Evolutionary conservation across 2,113 vertebrate species (phyloP).

Genomic region (Dipodomys spectabilis): DNA sequence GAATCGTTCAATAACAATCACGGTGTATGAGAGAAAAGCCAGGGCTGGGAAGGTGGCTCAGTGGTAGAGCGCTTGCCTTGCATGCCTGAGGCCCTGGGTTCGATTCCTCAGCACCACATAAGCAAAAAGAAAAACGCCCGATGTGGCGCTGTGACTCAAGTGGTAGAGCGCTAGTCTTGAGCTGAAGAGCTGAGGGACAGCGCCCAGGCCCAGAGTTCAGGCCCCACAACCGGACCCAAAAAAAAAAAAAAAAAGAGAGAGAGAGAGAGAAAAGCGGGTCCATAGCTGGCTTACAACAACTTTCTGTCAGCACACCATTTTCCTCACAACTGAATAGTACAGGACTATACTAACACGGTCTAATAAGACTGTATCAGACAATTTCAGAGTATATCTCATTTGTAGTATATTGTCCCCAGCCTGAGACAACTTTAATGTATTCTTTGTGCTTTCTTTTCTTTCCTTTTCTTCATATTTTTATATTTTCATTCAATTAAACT

Average conservation of each 20-base stretch:
- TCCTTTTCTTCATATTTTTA: not conserved
- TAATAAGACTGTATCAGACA: not conserved
- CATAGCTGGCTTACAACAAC: fast-evolving
- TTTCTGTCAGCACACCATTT: not conserved
- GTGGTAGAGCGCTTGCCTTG: too few relatives aligned
- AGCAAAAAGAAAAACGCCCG: too few relatives aligned
- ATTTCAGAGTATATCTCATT: not conserved
- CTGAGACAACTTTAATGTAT: not conserved
- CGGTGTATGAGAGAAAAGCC: fast-evolving
- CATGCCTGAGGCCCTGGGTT: too few relatives aligned
- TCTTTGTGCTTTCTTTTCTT: not conserved
- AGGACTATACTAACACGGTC: not conserved
- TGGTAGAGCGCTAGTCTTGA: too few relatives aligned
- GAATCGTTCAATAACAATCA: not conserved
- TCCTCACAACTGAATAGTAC: not conserved
- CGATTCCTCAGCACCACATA: too few relatives aligned
- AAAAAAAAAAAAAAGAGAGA: too few relatives aligned
- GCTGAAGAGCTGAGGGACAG: too few relatives aligned
- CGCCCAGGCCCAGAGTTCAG: too few relatives aligned
- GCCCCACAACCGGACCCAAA: too few relatives aligned
- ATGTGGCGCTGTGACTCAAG: too few relatives aligned
- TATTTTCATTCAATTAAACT: not conserved
- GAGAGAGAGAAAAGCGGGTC: not conserved
- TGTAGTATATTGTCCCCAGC: fast-evolving
- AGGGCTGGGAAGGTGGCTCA: too few relatives aligned